phyloP scores from a whole-genome alignment of 2,113 vertebrate species.

The Laterallus jamaicensis region DNA sequence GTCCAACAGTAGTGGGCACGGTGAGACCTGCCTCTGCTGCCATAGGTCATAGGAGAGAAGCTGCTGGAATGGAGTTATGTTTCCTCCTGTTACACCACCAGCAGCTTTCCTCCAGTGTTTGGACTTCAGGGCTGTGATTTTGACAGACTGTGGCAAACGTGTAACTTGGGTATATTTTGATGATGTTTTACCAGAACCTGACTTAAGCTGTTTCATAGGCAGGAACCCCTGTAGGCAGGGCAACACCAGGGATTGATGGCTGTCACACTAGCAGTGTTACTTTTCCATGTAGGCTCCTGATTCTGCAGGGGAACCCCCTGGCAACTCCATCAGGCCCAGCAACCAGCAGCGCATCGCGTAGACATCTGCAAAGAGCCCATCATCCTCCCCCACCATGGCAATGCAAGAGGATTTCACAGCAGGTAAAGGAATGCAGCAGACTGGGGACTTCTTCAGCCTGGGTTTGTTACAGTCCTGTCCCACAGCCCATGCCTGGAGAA shows the following conservation, averaged over 20 bases:
- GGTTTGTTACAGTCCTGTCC: not conserved
- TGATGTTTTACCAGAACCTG: not conserved
- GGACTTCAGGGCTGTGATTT: not conserved
- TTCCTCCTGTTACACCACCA: fast-evolving
- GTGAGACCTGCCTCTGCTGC: not conserved
- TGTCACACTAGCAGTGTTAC: not conserved
- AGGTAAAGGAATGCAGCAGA: slow-evolving; percentile 42
- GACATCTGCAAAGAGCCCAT: not conserved
- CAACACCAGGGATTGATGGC: not conserved
- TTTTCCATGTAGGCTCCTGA: not conserved
- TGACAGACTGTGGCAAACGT: not conserved
- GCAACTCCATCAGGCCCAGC: not conserved
- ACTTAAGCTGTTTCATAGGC: fast-evolving
- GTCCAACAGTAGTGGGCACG: fast-evolving
- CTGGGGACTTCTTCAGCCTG: not conserved
- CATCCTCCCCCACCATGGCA: not conserved
- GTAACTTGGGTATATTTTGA: not conserved
- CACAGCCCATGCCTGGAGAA: not conserved
- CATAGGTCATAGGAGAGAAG: not conserved
- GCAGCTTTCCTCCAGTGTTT: not conserved
- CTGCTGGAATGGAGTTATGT: not conserved
- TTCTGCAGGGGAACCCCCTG: not conserved
- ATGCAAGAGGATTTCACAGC: not conserved
- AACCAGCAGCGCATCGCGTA: not conserved
- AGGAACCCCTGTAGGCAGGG: not conserved